These are phyloP conservation scores for Sylvia borin DNA, from an alignment of 2,797 vertebrate species.

Conservation along the genomic window DNA sequence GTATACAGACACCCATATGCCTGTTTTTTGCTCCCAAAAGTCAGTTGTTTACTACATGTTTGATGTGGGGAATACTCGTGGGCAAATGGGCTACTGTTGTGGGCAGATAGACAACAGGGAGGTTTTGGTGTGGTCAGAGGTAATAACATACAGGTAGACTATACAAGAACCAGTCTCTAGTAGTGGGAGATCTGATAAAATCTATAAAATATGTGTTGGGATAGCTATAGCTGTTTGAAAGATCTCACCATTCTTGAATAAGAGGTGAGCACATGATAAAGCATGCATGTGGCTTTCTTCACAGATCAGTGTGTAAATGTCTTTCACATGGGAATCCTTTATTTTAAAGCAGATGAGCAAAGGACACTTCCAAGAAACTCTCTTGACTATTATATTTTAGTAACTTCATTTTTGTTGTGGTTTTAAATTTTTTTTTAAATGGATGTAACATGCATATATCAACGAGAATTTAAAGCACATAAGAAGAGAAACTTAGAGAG, in stretches of 20 bases:
- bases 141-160: not conserved
- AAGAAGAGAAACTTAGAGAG: not conserved
- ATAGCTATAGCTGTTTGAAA: not conserved
- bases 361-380: not conserved
- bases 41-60: not conserved
- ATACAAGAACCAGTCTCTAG: not conserved
- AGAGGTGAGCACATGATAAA: not conserved
- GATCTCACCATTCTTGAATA: not conserved
- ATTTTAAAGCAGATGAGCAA: not conserved
- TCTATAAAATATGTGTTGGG: not conserved
- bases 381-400: not conserved
- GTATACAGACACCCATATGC: rapidly evolving
- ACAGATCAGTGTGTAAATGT: not conserved
- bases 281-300: not conserved
- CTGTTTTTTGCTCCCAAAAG: not conserved
- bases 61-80: not conserved
- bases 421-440: not conserved
- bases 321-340: not conserved
- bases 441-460: not conserved
- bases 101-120: not conserved
- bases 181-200: not conserved
- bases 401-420: not conserved
- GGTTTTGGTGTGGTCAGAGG: not conserved
- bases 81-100: not conserved
- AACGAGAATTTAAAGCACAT: not conserved